Percentiles rank a stretch among this genome's conserved stretches.
Conservation (phyloP, 2,888 invertebrate species). For the Harmothoe impar region DNA sequence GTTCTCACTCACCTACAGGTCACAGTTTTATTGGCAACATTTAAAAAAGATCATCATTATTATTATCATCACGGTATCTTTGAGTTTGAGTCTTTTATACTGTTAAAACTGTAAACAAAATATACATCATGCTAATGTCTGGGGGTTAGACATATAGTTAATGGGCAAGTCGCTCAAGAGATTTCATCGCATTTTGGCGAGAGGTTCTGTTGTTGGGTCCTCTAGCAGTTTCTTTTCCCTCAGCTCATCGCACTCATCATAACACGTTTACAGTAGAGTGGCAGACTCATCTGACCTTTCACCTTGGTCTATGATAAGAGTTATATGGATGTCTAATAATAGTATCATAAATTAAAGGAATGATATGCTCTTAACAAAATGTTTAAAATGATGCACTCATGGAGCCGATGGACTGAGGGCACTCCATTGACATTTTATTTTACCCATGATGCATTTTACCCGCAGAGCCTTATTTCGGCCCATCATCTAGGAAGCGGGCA, state of each 20-base stretch:
- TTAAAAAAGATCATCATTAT: slow-evolving; percentile 36
- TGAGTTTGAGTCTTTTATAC: slow-evolving; percentile 7
- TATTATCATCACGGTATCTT: background rate
- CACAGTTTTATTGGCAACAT: slow-evolving; percentile 60
- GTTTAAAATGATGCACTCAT: background rate
- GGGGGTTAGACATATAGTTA: background rate
- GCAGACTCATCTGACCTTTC: background rate
- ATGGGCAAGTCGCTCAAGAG: slow-evolving; percentile 1
- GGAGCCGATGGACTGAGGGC: background rate
- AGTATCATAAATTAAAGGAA: slow-evolving; percentile 44
- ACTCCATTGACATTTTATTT: too few species aligned
- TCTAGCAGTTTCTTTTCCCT: background rate
- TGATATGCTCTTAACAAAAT: background rate
- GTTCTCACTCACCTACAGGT: slow-evolving; percentile 59
- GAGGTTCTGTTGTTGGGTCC: background rate
- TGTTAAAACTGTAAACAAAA: slow-evolving; percentile 38
- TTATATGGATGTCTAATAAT: background rate
- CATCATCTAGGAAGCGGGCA: too few species aligned
- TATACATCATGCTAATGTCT: background rate
- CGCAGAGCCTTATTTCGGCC: too few species aligned
- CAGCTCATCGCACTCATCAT: background rate
- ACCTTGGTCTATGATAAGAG: background rate
- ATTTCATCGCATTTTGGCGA: background rate
- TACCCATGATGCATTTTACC: too few species aligned
- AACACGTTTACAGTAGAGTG: slow-evolving; percentile 33